Percentiles rank a stretch among this genome's conserved stretches.
Conservation (phyloP, 2,888 invertebrate genomes). For the Drosophila pseudotakahashii region DNA sequence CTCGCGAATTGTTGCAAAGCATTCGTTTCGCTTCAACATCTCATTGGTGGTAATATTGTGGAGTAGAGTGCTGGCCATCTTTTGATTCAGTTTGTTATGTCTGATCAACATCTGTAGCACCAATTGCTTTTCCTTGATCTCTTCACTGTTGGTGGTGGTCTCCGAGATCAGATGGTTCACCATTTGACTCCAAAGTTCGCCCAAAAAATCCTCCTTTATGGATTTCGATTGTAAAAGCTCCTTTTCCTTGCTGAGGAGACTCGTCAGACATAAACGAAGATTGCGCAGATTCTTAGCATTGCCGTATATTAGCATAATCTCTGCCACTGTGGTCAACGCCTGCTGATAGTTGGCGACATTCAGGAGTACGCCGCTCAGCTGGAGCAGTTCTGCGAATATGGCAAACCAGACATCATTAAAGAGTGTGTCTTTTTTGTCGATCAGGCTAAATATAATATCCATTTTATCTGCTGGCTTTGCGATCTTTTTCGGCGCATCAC, state of each 20-base stretch:
- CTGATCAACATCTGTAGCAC: conserved; percentile 71
- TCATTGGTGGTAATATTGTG: conserved; percentile 71
- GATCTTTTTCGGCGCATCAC: conserved; percentile 59
- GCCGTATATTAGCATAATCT: conserved; percentile 63
- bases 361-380: conserved; percentile 62
- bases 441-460: conserved; percentile 63
- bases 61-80: conserved; percentile 62
- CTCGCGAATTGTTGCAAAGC: conserved; percentile 73
- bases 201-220: conserved; percentile 41
- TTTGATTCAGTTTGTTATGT: conserved; percentile 61
- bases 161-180: conserved; percentile 72
- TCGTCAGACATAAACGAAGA: conserved; percentile 62
- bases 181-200: conserved; percentile 66
- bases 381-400: conserved; percentile 74
- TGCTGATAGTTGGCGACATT: conserved; percentile 72
- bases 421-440: conserved; percentile 52
- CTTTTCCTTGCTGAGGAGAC: conserved; percentile 67
- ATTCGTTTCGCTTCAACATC: conserved; percentile 77
- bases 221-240: conserved; percentile 39
- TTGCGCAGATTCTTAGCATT: conserved; percentile 67
- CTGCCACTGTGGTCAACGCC: conserved; percentile 52
- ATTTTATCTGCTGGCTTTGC: conserved; percentile 60
- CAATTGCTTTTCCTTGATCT: conserved; percentile 78
- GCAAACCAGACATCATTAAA: conserved; percentile 81
- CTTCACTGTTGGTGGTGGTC: conserved; percentile 57